Conservation (phyloP, 2,888 invertebrate genomes). For the Eucera pruinosa region DNA sequence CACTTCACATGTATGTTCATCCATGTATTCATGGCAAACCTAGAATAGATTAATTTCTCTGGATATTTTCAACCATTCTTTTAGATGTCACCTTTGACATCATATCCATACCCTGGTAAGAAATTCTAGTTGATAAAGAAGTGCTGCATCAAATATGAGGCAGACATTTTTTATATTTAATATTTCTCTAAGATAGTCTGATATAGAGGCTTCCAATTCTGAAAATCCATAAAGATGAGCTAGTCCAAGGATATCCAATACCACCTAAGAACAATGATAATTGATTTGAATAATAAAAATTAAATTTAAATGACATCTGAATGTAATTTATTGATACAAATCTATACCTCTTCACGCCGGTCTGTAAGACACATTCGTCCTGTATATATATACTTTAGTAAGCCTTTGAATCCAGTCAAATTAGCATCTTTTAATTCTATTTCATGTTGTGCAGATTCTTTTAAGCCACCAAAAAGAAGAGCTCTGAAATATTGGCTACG, state of each 20-base stretch:
- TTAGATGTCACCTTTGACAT: neutral
- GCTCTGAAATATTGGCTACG: constrained; percentile 98
- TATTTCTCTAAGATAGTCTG: constrained; percentile 95
- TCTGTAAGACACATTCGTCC: constrained; percentile 88
- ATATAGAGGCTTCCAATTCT: constrained; percentile 95
- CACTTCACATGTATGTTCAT: constrained; percentile 94
- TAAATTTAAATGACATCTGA: neutral
- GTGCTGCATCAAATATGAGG: constrained; percentile 96
- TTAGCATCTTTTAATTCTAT: constrained; percentile 94
- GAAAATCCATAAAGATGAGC: constrained; percentile 98
- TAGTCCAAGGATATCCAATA: constrained; percentile 89
- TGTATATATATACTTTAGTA: constrained; percentile 97
- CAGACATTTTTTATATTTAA: constrained; percentile 96
- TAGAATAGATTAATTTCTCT: constrained; percentile 74
- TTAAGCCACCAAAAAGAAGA: constrained; percentile 91
- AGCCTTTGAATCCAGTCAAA: constrained; percentile 93
- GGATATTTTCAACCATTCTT: constrained; percentile 26
- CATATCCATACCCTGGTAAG: constrained; percentile 83
- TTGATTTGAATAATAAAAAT: neutral
- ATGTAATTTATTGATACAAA: neutral
- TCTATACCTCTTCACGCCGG: constrained; percentile 85
- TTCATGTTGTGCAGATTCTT: constrained; percentile 90
- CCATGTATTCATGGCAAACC: constrained; percentile 96
- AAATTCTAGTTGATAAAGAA: constrained; percentile 87
- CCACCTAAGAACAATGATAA: constrained; percentile 76